Evolutionary conservation across 2,113 vertebrate species (phyloP), one percentile per base, ranked within the genome.

Genomic region (Morone saxatilis): DNA sequence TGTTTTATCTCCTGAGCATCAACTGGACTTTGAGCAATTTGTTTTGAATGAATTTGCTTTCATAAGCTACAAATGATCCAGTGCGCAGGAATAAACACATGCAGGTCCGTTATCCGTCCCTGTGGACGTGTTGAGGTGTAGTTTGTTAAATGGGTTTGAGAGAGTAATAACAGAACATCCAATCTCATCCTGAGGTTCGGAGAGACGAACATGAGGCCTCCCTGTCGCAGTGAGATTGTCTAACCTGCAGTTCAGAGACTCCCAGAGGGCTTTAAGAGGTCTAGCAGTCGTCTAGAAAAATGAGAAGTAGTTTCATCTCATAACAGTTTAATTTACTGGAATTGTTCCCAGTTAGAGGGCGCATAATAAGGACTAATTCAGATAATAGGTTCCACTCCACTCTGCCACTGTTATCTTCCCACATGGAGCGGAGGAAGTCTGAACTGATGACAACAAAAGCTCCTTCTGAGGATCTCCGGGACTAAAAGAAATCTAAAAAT

Each of bases 331-430:
- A 81, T 78, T 65, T n/a, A 40, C 20, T 85, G 56, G 73, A 66
- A 59, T 76, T 38, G 78, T 78, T 62, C 22, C 70, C 54, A 63
- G 61, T 62, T 71, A 62, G 63, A 43, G 71, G 56, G 66, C 2
- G 0, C 6, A 38, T 63, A 78, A 84, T 71, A 16, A 81, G 51
- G 69, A 71, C 77, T 84, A 60, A 77, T 86, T 84, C 13, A 69
- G 74, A 79, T 82, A 68, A 85, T 72, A 45, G 41, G 25, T 17
- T 80, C 71, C 4, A 48, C 51, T 67, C 40, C 10, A 2, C 59
- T 80, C 72, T 48, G 43, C 63, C 43, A 38, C 40, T 17, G 51
- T 78, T 54, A 61, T 71, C 86, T 65, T 65, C 82, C 60, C 69
- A 75, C 82, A 66, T 45, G 57, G 47, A 65, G 86, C 3, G 12